A percentile compares a stretch with the other conserved stretches of the same genome.
Evolutionary conservation across 37 sponge, comb jelly and placozoan genomes (phyloP).

Genomic region (Theonella swinhoei): DNA sequence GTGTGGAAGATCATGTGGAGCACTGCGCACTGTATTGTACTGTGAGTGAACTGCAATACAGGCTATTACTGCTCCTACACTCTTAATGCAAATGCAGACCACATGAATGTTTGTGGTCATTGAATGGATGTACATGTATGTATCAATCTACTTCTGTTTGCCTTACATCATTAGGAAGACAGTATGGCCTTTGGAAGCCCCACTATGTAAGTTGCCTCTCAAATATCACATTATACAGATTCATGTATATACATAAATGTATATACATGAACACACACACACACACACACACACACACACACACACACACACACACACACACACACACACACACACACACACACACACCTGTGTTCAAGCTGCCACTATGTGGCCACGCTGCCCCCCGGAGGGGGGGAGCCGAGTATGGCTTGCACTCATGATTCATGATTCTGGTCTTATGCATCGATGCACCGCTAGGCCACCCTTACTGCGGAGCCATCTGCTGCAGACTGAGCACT

Average conservation of each 20-base stretch:
- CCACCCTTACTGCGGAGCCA: constrained; percentile 12
- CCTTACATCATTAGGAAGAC: constrained; percentile 74
- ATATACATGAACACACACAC: neutral
- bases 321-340: no score
- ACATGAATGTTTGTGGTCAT: no score
- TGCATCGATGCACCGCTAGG: neutral
- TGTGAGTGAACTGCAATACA: neutral
- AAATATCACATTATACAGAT: neutral
- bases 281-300: neutral
- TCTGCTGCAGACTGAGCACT: neutral
- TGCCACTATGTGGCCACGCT: no score
- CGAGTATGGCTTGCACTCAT: no score
- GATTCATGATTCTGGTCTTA: no score
- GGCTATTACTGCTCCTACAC: neutral
- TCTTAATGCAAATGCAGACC: no score
- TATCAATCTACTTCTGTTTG: neutral
- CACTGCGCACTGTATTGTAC: neutral
- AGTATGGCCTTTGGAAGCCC: constrained; percentile 78
- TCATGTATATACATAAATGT: no score
- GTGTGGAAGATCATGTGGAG: neutral
- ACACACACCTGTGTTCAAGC: no score
- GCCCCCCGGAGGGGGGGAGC: no score
- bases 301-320: no score
- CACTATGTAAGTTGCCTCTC: neutral
- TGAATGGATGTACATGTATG: no score